These are phyloP conservation scores for Lateolabrax maculatus DNA, from an alignment of 2,797 vertebrate genomes.

Conservation along the genomic window DNA sequence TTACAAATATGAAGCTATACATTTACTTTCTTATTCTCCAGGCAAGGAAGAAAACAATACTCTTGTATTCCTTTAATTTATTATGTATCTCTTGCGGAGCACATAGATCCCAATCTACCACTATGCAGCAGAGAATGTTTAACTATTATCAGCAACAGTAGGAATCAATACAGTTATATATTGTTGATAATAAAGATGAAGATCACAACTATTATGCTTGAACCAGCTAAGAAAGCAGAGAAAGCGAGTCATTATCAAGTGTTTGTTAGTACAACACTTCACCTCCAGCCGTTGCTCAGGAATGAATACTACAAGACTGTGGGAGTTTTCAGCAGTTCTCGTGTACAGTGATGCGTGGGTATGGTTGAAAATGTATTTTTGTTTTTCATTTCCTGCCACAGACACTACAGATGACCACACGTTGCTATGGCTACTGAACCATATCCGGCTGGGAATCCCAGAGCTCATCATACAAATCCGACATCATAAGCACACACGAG, in stretches of 20 bases:
- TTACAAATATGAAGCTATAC: not conserved
- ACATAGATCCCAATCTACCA: not conserved
- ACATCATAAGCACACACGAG: conserved; percentile 94
- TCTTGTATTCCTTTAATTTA: not conserved
- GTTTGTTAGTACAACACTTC: conserved; percentile 47
- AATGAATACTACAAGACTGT: conserved; percentile 52
- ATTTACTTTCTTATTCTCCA: not conserved
- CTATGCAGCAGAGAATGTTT: not conserved
- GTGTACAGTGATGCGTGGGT: conserved; percentile 44
- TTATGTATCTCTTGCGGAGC: not conserved
- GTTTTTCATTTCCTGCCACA: conserved; percentile 74
- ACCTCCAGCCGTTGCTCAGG: conserved; percentile 56
- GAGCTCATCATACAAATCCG: conserved; percentile 98
- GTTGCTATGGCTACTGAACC: conserved; percentile 97
- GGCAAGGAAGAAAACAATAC: not conserved
- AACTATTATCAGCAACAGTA: conserved; percentile 1
- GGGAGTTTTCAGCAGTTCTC: conserved; percentile 42
- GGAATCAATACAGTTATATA: not conserved
- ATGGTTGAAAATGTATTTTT: conserved; percentile 55
- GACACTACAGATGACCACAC: conserved; percentile 97
- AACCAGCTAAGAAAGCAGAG: conserved; percentile 14
- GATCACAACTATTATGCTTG: not conserved
- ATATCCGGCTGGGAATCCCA: conserved; percentile 96
- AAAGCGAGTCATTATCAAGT: conserved; percentile 21
- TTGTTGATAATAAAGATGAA: not conserved